Percentiles rank a stretch among this genome's conserved stretches.
These are phyloP conservation scores for Hemiscyllium ocellatum DNA, from an alignment of 2,113 vertebrate genomes.

Conservation along the genomic window DNA sequence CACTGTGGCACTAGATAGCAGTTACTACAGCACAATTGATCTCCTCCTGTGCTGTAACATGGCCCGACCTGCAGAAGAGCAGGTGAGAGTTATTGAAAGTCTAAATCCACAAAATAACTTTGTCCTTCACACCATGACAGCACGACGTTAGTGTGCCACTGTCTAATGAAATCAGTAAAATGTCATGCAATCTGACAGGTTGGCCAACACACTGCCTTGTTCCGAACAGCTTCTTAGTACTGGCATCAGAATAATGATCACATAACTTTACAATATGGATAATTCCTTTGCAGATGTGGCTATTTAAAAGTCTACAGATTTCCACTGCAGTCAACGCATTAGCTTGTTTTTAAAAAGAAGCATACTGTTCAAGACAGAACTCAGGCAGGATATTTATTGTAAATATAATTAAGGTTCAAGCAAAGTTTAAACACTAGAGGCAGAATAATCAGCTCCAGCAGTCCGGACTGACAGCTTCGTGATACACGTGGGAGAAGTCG, in stretches of 20 bases:
- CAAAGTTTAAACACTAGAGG: conserved; percentile 22
- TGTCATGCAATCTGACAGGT: no score
- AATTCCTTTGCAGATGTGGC: not conserved
- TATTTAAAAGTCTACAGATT: not conserved
- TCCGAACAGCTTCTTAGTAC: not conserved
- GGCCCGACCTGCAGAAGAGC: no score
- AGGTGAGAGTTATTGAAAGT: no score
- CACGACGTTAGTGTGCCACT: no score
- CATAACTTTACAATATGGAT: not conserved
- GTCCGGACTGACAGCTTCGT: not conserved
- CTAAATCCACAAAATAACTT: no score
- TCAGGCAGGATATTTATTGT: conserved; percentile 20
- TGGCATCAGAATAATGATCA: not conserved
- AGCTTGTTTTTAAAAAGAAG: not conserved
- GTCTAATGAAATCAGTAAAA: no score
- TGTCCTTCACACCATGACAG: no score
- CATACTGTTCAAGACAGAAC: not conserved
- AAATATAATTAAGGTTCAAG: conserved; percentile 24
- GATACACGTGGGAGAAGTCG: not conserved
- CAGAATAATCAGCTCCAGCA: not conserved
- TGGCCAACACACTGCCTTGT: no score
- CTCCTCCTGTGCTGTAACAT: no score
- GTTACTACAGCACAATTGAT: no score
- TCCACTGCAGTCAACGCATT: not conserved
- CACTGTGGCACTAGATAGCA: no score